A percentile compares a stretch with the other conserved stretches of the same genome.
phyloP scores from a whole-genome alignment of 2,113 vertebrate genomes.

The Sisor rabdophorus region DNA sequence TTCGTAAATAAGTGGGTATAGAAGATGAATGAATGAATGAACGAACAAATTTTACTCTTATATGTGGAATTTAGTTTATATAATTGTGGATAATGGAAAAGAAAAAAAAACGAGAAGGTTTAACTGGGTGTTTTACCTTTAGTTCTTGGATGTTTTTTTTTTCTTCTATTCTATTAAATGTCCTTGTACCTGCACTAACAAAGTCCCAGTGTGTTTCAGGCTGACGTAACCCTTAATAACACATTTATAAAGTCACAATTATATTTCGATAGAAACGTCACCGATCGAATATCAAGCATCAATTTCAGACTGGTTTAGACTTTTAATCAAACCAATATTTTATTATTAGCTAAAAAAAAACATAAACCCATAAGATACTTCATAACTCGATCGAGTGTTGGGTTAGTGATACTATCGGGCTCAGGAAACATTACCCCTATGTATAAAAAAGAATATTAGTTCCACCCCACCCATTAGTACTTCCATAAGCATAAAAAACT shows the following conservation, averaged over 20 bases:
- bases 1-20: no score
- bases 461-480: not conserved
- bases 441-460: not conserved
- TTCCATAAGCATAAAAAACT: constrained; percentile 6
- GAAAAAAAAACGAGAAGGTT: not conserved
- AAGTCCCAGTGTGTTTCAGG: not conserved
- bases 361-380: not conserved
- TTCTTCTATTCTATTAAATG: not conserved
- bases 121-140: not conserved
- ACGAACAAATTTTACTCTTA: no score
- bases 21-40: no score
- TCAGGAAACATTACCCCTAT: not conserved
- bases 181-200: not conserved
- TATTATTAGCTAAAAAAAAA: not conserved
- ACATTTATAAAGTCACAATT: not conserved
- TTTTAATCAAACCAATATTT: not conserved
- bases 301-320: not conserved
- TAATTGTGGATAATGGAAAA: not conserved
- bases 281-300: no score
- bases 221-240: not conserved
- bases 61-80: no score
- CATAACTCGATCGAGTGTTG: no score
- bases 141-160: not conserved
- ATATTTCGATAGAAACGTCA: not conserved
- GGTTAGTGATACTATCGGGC: no score